Evolutionary conservation across 2,797 vertebrate genomes (phyloP), one percentile per base, ranked within the genome.

Genomic region (Enteromius unitaeniatus): DNA sequence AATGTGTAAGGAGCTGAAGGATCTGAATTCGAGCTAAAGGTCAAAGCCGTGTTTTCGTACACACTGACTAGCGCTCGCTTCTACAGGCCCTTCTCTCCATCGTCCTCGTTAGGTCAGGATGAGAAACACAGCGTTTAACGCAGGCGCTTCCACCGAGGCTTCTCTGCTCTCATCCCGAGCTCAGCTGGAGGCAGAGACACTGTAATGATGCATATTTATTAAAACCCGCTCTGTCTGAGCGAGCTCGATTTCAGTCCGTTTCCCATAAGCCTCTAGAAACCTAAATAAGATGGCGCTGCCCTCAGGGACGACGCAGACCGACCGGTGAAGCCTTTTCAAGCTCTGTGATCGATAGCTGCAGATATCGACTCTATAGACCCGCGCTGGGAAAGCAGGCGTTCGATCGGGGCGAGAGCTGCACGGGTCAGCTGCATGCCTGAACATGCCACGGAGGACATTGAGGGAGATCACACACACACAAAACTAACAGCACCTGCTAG

Each of bases 251-350:
- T 37, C 42, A 21, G 49, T 42, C 26, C 15, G 31, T 62, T 65
- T 69, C 82, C 74, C 62, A 49, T 31, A 6, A 45, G 79, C 84
- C 62, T 64, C 95, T 95, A 96, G 95, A 96, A 95, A 96, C 95
- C 93, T 94, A 95, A 95, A 96, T 95, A 92, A 95, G 94, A 96
- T 95, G 95, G 95, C 94, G 95, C 95, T 95, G 94, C 93, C 86
- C 95, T 95, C 93, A 93, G 95, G 94, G 93, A 96, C 93, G 60
- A 31, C 1, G 26, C 2, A 31, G 14, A 31, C 6, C 2, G 3
- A 31, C 94, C 93, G 93, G 94, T 91, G 76, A 95, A 95, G 93
- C 94, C 94, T 95, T 94, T 95, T 95, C 94, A 91, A 93, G 94
- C 94, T 95, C 93, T 93, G 94, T 15, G 67, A 86, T 95, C 88